Evolutionary conservation across 2,113 vertebrate genomes (phyloP).

Genomic region (Odontesthes bonariensis): DNA sequence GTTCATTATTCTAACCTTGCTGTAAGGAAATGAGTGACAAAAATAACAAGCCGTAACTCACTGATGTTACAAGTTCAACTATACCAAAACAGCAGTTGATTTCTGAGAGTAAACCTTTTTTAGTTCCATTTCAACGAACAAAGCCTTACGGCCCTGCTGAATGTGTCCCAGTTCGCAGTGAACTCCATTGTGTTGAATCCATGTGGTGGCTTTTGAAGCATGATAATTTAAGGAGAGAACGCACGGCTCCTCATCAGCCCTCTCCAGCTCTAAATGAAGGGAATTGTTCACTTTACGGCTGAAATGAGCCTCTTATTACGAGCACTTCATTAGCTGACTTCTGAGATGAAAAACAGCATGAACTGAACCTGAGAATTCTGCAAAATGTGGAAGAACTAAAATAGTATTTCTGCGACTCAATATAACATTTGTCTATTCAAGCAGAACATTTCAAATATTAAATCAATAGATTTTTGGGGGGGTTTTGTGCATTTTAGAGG

Average conservation of each 20-base stretch:
- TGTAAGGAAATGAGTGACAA: background rate
- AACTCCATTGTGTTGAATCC: slow-evolving; percentile 55
- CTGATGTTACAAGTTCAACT: background rate
- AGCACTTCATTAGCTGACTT: slow-evolving; percentile 45
- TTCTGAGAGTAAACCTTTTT: background rate
- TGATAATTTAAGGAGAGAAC: slow-evolving; percentile 70
- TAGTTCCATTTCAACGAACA: slow-evolving; percentile 19
- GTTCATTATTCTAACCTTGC: background rate
- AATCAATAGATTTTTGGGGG: background rate
- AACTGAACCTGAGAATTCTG: slow-evolving; percentile 12
- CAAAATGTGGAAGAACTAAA: slow-evolving; percentile 16
- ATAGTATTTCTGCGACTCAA: background rate
- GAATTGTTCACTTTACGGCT: slow-evolving; percentile 59
- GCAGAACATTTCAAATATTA: background rate
- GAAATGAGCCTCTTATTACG: slow-evolving; percentile 22
- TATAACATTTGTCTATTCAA: too few relatives aligned
- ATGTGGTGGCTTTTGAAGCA: slow-evolving; percentile 58
- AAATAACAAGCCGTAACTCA: background rate
- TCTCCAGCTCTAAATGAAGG: slow-evolving; percentile 57
- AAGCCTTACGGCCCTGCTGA: slow-evolving; percentile 19
- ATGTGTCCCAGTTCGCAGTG: slow-evolving; percentile 27
- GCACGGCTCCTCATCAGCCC: slow-evolving; percentile 66
- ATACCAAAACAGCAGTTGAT: background rate
- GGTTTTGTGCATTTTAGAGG: background rate
- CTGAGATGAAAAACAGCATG: slow-evolving; percentile 4